Percentiles rank a stretch among this genome's conserved stretches.
phyloP scores from a whole-genome alignment of 2,797 vertebrate genomes.

The Molossus alvarezi region DNA sequence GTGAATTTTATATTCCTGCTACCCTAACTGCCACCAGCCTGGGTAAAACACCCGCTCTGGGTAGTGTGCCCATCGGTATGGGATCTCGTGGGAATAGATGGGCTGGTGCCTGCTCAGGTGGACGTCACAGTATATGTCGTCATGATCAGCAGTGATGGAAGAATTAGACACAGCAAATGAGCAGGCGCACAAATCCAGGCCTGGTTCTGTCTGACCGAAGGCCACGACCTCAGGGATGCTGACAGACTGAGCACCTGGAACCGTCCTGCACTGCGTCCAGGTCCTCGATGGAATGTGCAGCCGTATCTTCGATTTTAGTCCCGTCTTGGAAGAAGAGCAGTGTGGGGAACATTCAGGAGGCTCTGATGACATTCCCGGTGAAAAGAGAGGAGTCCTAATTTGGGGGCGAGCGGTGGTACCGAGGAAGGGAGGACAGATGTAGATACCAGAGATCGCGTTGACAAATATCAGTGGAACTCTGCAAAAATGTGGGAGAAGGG shows the following conservation, averaged over 20 bases:
- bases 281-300: not conserved
- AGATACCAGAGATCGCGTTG: not conserved
- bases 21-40: not conserved
- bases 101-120: not conserved
- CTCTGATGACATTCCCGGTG: not conserved
- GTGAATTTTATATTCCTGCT: not conserved
- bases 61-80: rapidly evolving
- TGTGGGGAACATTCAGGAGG: not conserved
- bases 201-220: not conserved
- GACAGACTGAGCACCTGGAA: not conserved
- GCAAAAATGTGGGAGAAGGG: not conserved
- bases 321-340: not conserved
- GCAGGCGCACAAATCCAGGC: not conserved
- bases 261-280: not conserved
- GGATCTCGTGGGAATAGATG: not conserved
- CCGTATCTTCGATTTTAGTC: not conserved
- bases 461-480: not conserved
- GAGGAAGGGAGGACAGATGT: not conserved
- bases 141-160: too few relatives aligned
- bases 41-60: not conserved
- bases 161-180: not conserved
- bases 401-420: not conserved
- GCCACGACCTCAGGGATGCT: not conserved
- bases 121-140: not conserved
- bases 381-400: not conserved